Percentiles rank a stretch among this genome's conserved stretches.
phyloP scores from a whole-genome alignment of 1,140 invertebrate genomes.

The Oncopodura yosiiana region DNA sequence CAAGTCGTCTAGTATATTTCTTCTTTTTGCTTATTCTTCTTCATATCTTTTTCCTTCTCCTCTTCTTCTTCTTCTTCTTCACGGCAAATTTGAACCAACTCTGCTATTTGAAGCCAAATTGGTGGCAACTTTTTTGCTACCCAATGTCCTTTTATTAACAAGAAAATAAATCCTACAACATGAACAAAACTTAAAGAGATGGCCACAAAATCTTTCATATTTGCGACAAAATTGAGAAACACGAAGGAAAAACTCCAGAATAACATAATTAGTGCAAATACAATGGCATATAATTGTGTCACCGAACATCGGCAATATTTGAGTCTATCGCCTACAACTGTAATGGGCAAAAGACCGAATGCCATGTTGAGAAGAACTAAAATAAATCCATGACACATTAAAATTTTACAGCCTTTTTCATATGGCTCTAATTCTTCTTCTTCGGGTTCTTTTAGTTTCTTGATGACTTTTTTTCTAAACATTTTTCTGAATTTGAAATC shows the following conservation, averaged over 20 bases:
- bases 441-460: too few relatives aligned
- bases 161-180: slow-evolving; percentile 8
- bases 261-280: slow-evolving; percentile 1
- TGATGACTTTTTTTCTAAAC: too few relatives aligned
- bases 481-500: too few relatives aligned
- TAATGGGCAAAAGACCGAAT: slow-evolving; percentile 11
- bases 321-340: slow-evolving; percentile 2
- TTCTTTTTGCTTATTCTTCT: neutral
- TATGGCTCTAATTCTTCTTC: too few relatives aligned
- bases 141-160: slow-evolving; percentile 16
- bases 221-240: too few relatives aligned
- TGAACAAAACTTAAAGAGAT: neutral
- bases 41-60: neutral
- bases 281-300: slow-evolving; percentile 4
- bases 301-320: slow-evolving; percentile 16
- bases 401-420: neutral
- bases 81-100: slow-evolving; percentile 13
- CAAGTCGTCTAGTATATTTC: too few relatives aligned
- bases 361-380: slow-evolving; percentile 19
- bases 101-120: slow-evolving; percentile 4
- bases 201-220: neutral
- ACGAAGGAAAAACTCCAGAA: too few relatives aligned
- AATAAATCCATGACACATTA: slow-evolving; percentile 8
- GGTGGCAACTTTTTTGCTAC: slow-evolving; percentile 7
- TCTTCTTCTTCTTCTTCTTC: slow-evolving; percentile 2